Base-by-base conservation (phyloP, 1,140 invertebrate species). In the Drosophila santomea region DNA sequence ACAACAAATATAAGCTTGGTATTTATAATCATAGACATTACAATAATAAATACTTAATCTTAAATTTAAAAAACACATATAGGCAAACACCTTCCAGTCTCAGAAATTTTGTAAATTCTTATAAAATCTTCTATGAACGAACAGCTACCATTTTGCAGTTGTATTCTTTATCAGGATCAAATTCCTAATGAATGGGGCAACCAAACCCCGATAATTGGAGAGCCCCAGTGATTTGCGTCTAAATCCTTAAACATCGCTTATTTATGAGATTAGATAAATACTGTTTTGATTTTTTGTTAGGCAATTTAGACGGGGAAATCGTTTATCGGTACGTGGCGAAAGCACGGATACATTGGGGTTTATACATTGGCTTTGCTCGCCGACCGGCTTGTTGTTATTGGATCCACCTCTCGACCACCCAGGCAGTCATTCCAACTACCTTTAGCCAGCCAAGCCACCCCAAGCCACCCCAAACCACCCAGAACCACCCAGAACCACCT, bases 301-400 rank as follows among this genome's bases (percentile, higher is more conserved):
- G 6, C 14, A 57, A 55, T 57, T 58, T 57, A 28, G 2, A 32
- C 7, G 25, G 35, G 17, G 35, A 66, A 50, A 67, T 3, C 60
- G 45, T 41, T 67, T 67, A 32, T 43, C 32, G 25, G 43, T 36
- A 58, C 67, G 4, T 36, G 44, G 12, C 14, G 6, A n/a, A 6
- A 15, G 10, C 4, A 50, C 0, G 51, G 51, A 36, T 71, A 38
- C 67, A 58, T 50, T 50, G 43, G 20, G n/a, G 8, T 20, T 23
- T 32, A 35, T 15, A 23, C 36, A 12, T n/a, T 41, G 58, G 47
- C 28, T 28, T 28, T 28, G 28, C 6, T 28, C 6, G 28, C 28
- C 28, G 28, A 7, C 23, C 32, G 58, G 38, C 35, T 20, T 28
- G 47, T 61, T 47, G 52, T 64, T 57, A 28, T 28, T 36, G 54